Evolutionary conservation across 2,113 vertebrate species (phyloP).

Genomic region (Columba livia): DNA sequence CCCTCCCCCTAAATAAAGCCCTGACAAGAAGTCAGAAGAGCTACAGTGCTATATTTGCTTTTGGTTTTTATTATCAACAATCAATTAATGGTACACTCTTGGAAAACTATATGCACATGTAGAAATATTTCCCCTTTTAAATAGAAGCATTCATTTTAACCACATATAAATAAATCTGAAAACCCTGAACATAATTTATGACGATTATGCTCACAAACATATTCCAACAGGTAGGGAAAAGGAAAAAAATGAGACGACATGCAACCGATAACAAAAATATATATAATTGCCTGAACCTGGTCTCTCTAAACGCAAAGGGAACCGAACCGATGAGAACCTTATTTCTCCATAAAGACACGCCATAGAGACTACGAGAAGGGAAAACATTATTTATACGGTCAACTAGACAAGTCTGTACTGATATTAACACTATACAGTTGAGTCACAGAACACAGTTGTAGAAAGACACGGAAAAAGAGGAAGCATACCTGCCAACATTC

Average conservation of each 20-base stretch:
- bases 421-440: conserved; percentile 98
- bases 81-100: conserved; percentile 99
- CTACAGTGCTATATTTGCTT: conserved; percentile 71
- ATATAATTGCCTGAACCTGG: conserved; percentile 86
- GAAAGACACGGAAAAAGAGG: conserved; percentile 95
- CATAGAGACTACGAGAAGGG: conserved; percentile 89
- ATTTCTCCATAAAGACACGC: conserved; percentile 90
- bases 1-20: background rate
- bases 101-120: conserved; percentile 99
- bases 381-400: conserved; percentile 89
- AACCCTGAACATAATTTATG: conserved; percentile 92
- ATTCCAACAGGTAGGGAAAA: conserved; percentile 75
- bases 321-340: conserved; percentile 84
- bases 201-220: conserved; percentile 91
- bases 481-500: conserved; percentile 89
- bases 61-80: conserved; percentile 99
- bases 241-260: conserved; percentile 82
- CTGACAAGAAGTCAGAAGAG: conserved; percentile 25
- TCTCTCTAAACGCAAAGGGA: conserved; percentile 83
- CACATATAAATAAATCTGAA: conserved; percentile 99
- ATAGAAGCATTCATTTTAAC: conserved; percentile 99
- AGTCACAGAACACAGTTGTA: conserved; percentile 98
- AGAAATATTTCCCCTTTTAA: conserved; percentile 99
- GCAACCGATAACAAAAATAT: conserved; percentile 94
- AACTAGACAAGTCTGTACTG: conserved; percentile 92